Base-by-base conservation (phyloP, 2,888 invertebrate genomes). In the Cephus nigrinus region DNA sequence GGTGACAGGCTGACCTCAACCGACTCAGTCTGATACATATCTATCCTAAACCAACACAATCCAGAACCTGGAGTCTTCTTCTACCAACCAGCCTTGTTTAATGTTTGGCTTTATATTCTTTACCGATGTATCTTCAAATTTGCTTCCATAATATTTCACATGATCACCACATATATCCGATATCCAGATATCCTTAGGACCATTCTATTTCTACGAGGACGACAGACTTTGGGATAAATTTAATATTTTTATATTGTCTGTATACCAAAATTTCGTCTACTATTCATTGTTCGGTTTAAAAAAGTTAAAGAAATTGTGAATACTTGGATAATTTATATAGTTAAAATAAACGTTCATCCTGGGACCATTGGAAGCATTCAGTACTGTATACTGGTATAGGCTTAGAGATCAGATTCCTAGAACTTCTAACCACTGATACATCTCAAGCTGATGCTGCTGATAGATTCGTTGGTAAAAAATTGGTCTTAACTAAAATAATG, bases 11-110 rank as follows among this genome's bases (percentile, higher is more conserved):
- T 86, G 88, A 90, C 90, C 89, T 89, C 87, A 85, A 82, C 84
- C 85, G 83, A 87, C 85, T 82, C 84, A 81, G 84, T 80, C 86
- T 84, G 91, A 91, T 91, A 90, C 89, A 87, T 88, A 91, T 91
- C 91, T 90, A 89, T 90, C 91, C 91, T 91, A 91, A 91, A 90
- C 84, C 88, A 91, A 91, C 90, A 91, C 76, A 82, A 86, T 86
- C 84, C 83, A 83, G 80, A 76, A 78, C 81, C 78, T 81, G 79
- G 84, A 84, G 84, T 40, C n/a, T 36, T 40, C 73, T 35, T n/a
- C 55, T 12, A 23, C 78, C 78, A 76, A 75, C 55, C 55, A 55
- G 23, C 82, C 69, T 55, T 75, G 81, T 86, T 87, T 86, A 83
- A 82, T 84, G 82, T 87, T 87, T 85, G 81, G 83, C 86, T 86